phyloP scores from a whole-genome alignment of 2,113 vertebrate genomes.

The Scytalopus superciliaris region DNA sequence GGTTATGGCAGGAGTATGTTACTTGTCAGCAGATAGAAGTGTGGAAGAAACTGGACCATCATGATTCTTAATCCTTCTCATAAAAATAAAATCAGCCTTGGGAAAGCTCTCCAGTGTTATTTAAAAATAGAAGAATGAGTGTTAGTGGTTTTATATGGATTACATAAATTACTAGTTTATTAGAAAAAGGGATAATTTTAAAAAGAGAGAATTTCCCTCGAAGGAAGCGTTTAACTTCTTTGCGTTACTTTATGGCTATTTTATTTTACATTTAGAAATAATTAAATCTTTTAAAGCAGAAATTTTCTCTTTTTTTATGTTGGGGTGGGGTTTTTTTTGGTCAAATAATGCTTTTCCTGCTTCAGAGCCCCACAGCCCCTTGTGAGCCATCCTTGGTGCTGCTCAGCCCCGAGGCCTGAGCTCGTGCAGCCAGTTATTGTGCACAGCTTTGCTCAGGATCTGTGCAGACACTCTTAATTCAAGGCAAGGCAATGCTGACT shows the following conservation, averaged over 20 bases:
- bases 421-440: background rate
- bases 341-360: background rate
- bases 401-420: background rate
- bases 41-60: constrained; percentile 27
- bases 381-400: background rate
- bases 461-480: background rate
- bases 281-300: background rate
- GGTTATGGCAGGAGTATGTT: background rate
- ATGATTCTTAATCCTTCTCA: constrained; percentile 33
- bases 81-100: constrained; percentile 59
- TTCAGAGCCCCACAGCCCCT: background rate
- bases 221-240: background rate
- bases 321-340: no score
- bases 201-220: constrained; percentile 28
- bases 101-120: constrained; percentile 24
- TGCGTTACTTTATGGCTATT: background rate
- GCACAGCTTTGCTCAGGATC: background rate
- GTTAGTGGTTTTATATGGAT: constrained; percentile 57
- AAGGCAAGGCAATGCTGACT: background rate
- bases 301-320: background rate
- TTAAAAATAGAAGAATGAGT: constrained; percentile 53
- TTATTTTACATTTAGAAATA: constrained; percentile 20
- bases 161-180: constrained; percentile 55
- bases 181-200: constrained; percentile 44
- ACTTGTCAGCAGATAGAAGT: constrained; percentile 20